phyloP scores from a whole-genome alignment of 2,797 vertebrate species.

The Salarias fasciatus region DNA sequence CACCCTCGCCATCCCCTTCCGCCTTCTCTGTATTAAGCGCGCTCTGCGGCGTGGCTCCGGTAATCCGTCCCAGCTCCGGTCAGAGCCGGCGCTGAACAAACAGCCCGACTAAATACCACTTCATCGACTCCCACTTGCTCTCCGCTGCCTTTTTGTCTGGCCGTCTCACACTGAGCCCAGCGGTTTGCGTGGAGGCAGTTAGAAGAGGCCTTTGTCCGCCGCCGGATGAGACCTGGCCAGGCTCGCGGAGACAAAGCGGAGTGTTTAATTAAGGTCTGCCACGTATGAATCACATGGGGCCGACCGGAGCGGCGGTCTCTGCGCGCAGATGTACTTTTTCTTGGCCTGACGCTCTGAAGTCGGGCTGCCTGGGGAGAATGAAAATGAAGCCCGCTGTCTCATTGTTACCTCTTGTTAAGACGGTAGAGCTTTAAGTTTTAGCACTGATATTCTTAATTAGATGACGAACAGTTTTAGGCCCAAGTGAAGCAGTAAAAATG shows the following conservation, averaged over 20 bases:
- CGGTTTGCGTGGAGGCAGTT: background rate
- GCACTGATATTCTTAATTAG: too few relatives aligned
- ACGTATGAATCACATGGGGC: background rate
- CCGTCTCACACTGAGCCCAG: slow-evolving; percentile 9
- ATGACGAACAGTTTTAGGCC: too few relatives aligned
- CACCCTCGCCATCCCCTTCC: background rate
- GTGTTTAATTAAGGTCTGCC: slow-evolving; percentile 21
- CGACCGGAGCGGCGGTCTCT: slow-evolving; percentile 1
- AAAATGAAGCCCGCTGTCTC: background rate
- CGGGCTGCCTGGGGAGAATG: background rate
- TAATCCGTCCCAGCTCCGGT: slow-evolving; percentile 1
- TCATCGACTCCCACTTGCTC: slow-evolving; percentile 21
- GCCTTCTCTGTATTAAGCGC: slow-evolving; percentile 29
- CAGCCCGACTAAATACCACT: slow-evolving; percentile 44
- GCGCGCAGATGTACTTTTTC: background rate
- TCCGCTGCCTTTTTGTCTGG: slow-evolving; percentile 12
- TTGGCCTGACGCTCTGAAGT: background rate
- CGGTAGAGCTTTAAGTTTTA: too few relatives aligned
- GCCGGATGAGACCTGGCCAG: slow-evolving; percentile 4
- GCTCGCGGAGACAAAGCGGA: slow-evolving; percentile 8
- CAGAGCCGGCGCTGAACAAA: slow-evolving; percentile 33
- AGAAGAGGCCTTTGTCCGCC: slow-evolving; percentile 7
- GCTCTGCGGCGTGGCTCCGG: background rate
- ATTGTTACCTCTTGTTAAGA: too few relatives aligned
- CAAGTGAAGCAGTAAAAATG: too few relatives aligned